A percentile compares a stretch with the other conserved stretches of the same genome.
These are phyloP conservation scores for Microctenopoma lineatum DNA, from an alignment of 2,797 vertebrate species.

Conservation along the genomic window DNA sequence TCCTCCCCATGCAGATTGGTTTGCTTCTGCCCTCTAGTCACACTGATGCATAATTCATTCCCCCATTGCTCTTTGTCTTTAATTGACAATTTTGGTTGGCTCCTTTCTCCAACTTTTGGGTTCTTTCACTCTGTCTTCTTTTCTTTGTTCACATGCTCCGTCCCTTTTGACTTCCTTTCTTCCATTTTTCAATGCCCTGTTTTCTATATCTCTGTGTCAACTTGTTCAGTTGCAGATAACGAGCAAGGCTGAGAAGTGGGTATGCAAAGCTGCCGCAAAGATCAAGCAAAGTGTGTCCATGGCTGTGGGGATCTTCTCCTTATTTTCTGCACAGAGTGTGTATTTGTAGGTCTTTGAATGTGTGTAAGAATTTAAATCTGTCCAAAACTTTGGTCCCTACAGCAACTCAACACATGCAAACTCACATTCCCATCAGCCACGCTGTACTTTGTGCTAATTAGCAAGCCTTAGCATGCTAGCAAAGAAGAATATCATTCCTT, in stretches of 20 bases:
- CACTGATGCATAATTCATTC: slow-evolving; percentile 62
- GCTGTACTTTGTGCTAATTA: not conserved
- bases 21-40: slow-evolving; percentile 48
- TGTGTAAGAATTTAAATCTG: not conserved
- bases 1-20: slow-evolving; percentile 54
- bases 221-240: not conserved
- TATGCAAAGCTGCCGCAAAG: slow-evolving; percentile 2
- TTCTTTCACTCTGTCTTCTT: not conserved
- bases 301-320: not conserved
- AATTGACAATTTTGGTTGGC: slow-evolving; percentile 33
- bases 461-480: not conserved
- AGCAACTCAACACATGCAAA: not conserved
- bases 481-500: not conserved
- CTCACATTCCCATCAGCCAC: not conserved
- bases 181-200: slow-evolving; percentile 3
- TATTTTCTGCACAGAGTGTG: not conserved
- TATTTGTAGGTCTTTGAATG: not conserved
- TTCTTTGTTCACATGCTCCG: not conserved
- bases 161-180: not conserved
- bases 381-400: not conserved
- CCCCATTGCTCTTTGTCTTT: slow-evolving; percentile 29
- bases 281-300: not conserved
- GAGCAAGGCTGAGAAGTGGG: not conserved
- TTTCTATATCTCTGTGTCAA: not conserved
- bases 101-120: not conserved